These are phyloP conservation scores for Psix sp. DNA, from an alignment of 1,140 invertebrate genomes.

Conservation along the genomic window DNA sequence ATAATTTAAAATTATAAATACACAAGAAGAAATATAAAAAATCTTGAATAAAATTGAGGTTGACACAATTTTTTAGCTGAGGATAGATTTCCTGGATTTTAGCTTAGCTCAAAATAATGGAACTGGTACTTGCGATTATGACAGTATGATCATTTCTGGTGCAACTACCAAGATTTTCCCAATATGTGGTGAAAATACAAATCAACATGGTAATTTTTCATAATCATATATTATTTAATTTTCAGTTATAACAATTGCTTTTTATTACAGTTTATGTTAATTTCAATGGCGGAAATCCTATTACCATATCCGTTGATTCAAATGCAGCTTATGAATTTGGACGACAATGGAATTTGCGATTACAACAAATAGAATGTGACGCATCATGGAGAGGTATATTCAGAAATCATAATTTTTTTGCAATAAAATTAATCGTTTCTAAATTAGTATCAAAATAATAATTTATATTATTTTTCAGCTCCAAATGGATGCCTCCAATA, in stretches of 20 bases:
- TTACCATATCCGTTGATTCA: constrained; percentile 83
- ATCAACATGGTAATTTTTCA: constrained; percentile 81
- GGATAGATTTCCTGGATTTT: constrained; percentile 87
- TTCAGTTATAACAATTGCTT: constrained; percentile 5
- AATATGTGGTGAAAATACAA: constrained; percentile 88
- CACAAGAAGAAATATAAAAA: constrained; percentile 9
- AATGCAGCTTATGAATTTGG: constrained; percentile 79
- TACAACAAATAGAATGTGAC: constrained; percentile 85
- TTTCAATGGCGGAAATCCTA: constrained; percentile 82
- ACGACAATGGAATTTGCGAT: constrained; percentile 86
- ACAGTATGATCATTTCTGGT: constrained; percentile 84
- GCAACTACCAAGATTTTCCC: constrained; percentile 80
- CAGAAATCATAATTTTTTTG: too few relatives aligned
- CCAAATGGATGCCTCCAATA: constrained; percentile 89
- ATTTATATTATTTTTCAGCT: constrained; percentile 75
- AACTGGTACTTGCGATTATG: constrained; percentile 83
- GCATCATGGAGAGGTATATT: constrained; percentile 80
- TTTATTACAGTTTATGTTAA: constrained; percentile 82
- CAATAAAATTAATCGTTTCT: too few relatives aligned
- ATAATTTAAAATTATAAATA: too few relatives aligned
- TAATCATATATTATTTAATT: not conserved
- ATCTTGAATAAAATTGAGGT: constrained; percentile 3
- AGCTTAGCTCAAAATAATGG: constrained; percentile 84
- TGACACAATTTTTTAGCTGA: constrained; percentile 78
- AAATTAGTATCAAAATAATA: too few relatives aligned